Conservation (phyloP, 2,888 invertebrate species). For the Agrotis exclamationis region DNA sequence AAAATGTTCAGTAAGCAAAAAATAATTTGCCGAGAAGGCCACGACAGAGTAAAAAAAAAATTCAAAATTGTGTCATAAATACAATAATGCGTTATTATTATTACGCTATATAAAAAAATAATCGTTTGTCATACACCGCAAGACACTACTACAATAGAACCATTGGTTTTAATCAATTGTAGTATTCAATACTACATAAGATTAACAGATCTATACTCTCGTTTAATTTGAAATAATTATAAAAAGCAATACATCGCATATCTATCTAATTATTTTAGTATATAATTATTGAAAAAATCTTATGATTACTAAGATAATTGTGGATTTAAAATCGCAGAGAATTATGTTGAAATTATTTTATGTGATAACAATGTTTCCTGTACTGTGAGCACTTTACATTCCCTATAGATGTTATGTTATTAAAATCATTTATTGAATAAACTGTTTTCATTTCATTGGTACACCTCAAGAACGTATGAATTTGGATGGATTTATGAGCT, state of each 20-base stretch:
- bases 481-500: too few relatives aligned
- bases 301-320: conserved; percentile 49
- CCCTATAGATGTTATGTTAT: conserved; percentile 63
- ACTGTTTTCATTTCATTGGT: conserved; percentile 15
- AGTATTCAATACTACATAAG: conserved; percentile 32
- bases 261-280: conserved; percentile 58
- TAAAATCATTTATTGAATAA: conserved; percentile 62
- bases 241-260: conserved; percentile 65
- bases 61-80: conserved; percentile 38
- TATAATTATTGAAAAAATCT: conserved; percentile 41
- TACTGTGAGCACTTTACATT: conserved; percentile 59
- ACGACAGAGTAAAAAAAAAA: not conserved
- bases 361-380: conserved; percentile 41
- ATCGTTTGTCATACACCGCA: conserved; percentile 3
- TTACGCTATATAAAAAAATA: conserved; percentile 18
- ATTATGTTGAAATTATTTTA: conserved; percentile 48
- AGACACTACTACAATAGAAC: conserved; percentile 1
- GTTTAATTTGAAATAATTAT: conserved; percentile 46
- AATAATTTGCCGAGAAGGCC: not conserved
- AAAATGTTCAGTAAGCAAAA: not conserved
- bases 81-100: conserved; percentile 6
- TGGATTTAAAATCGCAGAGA: conserved; percentile 44
- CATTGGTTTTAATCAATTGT: conserved; percentile 29
- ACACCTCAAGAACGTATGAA: too few relatives aligned
- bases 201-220: conserved; percentile 29